These are phyloP conservation scores for Peribatodes rhomboidaria DNA, from an alignment of 2,888 invertebrate genomes.

Conservation along the genomic window DNA sequence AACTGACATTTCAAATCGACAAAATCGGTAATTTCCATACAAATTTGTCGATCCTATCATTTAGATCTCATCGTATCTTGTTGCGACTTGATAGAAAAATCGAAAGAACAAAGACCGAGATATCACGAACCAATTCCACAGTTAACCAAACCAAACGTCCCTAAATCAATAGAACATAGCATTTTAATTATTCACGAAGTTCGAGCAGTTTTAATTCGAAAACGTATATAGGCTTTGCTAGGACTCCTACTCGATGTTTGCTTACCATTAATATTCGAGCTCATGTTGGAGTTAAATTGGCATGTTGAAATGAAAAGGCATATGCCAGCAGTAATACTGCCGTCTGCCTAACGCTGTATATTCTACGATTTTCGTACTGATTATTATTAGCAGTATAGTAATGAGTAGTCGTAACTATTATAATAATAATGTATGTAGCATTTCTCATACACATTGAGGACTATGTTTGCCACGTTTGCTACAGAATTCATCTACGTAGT, in stretches of 20 bases:
- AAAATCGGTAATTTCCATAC: no score
- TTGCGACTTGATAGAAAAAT: not conserved
- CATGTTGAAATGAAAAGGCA: conserved; percentile 32
- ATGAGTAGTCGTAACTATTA: no score
- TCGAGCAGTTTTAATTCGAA: conserved; percentile 46
- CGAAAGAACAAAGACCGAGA: conserved; percentile 8
- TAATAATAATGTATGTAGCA: no score
- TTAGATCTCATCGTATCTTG: not conserved
- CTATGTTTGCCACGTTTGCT: not conserved
- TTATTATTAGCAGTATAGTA: no score
- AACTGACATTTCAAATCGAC: no score
- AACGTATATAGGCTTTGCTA: conserved; percentile 32
- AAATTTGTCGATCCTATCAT: no score
- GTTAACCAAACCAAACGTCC: conserved; percentile 35
- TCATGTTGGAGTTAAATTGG: conserved; percentile 39
- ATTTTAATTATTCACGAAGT: conserved; percentile 50
- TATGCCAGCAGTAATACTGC: conserved; percentile 6
- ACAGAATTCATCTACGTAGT: not conserved
- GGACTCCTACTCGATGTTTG: conserved; percentile 49
- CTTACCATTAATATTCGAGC: conserved; percentile 55
- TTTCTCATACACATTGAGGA: not conserved
- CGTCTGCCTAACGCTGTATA: conserved; percentile 6
- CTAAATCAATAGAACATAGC: conserved; percentile 46
- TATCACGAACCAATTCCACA: conserved; percentile 18
- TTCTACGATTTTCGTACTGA: not conserved